A percentile compares a stretch with the other conserved stretches of the same genome.
Conservation (phyloP, 2,888 invertebrate species). For the Drosophila aldrichi region DNA sequence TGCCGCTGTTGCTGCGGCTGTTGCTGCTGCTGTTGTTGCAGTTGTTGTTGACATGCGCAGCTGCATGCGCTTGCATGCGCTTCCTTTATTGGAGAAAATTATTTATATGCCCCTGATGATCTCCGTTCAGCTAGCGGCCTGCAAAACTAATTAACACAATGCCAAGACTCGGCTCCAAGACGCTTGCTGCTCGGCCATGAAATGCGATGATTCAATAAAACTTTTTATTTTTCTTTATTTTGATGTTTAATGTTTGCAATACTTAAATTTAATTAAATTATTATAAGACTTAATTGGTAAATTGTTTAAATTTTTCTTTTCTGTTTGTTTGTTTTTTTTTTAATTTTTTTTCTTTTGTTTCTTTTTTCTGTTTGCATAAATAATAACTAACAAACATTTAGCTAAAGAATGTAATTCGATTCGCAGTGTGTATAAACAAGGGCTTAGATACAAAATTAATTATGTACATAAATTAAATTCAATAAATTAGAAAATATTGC, state of each 20-base stretch:
- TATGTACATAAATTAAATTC: conserved; percentile 76
- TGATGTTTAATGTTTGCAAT: conserved; percentile 72
- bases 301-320: conserved; percentile 10
- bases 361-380: conserved; percentile 65
- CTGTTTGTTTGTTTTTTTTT: neutral
- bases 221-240: conserved; percentile 65
- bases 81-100: conserved; percentile 80
- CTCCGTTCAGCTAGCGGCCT: conserved; percentile 21
- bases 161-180: conserved; percentile 13
- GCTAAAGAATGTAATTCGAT: conserved; percentile 61
- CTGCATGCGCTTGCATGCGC: conserved; percentile 81
- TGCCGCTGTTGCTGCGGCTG: conserved; percentile 54
- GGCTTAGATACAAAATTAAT: conserved; percentile 41
- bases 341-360: neutral
- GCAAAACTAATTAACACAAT: conserved; percentile 77
- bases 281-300: conserved; percentile 60
- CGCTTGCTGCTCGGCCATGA: conserved; percentile 28
- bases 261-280: conserved; percentile 59
- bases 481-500: conserved; percentile 80
- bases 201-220: conserved; percentile 73
- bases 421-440: conserved; percentile 57
- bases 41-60: conserved; percentile 79
- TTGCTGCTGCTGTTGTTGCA: conserved; percentile 31
- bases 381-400: conserved; percentile 81
- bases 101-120: conserved; percentile 72